A percentile compares a stretch with the other conserved stretches of the same genome.
Conservation (phyloP, 2,888 invertebrate genomes). For the Liodrosophila aerea region DNA sequence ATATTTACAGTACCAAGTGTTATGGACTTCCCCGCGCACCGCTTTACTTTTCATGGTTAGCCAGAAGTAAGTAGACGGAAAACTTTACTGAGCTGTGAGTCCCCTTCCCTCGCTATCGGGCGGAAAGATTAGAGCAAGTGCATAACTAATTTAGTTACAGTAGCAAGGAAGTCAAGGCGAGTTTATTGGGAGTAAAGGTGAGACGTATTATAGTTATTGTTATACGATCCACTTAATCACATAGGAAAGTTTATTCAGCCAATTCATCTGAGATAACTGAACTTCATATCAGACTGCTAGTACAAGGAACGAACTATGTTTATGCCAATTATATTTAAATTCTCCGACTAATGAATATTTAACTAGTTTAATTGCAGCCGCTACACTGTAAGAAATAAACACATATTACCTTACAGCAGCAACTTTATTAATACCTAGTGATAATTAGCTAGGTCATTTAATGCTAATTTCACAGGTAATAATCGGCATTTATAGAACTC, state of each 20-base stretch:
- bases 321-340: conserved; percentile 63
- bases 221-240: conserved; percentile 37
- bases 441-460: conserved; percentile 51
- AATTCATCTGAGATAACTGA: conserved; percentile 36
- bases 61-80: too few species aligned
- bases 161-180: conserved; percentile 7
- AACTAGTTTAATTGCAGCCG: conserved; percentile 59
- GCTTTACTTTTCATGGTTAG: too few species aligned
- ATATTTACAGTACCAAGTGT: too few species aligned
- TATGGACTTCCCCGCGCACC: too few species aligned
- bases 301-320: conserved; percentile 51
- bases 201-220: conserved; percentile 6
- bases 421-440: conserved; percentile 13
- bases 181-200: background rate
- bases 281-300: conserved; percentile 35
- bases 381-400: conserved; percentile 11
- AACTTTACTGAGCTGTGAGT: too few species aligned
- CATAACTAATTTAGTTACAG: background rate
- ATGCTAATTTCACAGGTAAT: conserved; percentile 45
- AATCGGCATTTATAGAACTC: conserved; percentile 24
- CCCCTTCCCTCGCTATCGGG: too few species aligned
- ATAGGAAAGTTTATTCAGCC: conserved; percentile 31
- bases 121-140: too few species aligned
- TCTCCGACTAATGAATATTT: conserved; percentile 54
- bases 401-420: background rate